Percentiles rank a stretch among this genome's conserved stretches.
These are phyloP conservation scores for Monopterus albus DNA, from an alignment of 2,113 vertebrate species.

Conservation along the genomic window DNA sequence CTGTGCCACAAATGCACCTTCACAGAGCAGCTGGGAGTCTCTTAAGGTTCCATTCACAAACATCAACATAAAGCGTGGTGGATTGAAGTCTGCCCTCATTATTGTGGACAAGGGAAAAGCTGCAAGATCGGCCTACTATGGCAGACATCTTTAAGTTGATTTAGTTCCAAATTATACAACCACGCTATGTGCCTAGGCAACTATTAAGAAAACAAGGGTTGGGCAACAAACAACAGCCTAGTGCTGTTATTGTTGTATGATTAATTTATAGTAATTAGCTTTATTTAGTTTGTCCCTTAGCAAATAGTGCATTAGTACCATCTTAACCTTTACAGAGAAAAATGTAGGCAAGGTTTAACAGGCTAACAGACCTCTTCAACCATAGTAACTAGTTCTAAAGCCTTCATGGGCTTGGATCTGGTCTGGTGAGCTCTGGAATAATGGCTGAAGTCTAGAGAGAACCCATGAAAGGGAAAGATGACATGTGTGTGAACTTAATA, in stretches of 20 bases:
- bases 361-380: neutral
- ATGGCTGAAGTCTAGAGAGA: constrained; percentile 16
- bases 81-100: neutral
- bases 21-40: neutral
- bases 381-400: constrained; percentile 22
- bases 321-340: neutral
- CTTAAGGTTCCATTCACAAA: constrained; percentile 33
- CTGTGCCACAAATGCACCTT: constrained; percentile 29
- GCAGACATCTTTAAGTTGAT: neutral
- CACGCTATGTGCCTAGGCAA: too few species aligned
- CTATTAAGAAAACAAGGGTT: too few species aligned
- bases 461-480: constrained; percentile 40
- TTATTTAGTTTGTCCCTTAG: too few species aligned
- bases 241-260: too few species aligned
- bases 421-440: constrained; percentile 46
- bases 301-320: neutral
- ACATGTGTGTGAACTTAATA: constrained; percentile 40
- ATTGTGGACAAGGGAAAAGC: neutral
- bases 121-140: neutral
- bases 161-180: neutral
- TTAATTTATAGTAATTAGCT: too few species aligned
- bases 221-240: neutral
- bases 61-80: constrained; percentile 6
- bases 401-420: constrained; percentile 42
- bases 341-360: neutral